phyloP scores from a whole-genome alignment of 2,797 vertebrate genomes.

The Pantherophis alleghaniensis region DNA sequence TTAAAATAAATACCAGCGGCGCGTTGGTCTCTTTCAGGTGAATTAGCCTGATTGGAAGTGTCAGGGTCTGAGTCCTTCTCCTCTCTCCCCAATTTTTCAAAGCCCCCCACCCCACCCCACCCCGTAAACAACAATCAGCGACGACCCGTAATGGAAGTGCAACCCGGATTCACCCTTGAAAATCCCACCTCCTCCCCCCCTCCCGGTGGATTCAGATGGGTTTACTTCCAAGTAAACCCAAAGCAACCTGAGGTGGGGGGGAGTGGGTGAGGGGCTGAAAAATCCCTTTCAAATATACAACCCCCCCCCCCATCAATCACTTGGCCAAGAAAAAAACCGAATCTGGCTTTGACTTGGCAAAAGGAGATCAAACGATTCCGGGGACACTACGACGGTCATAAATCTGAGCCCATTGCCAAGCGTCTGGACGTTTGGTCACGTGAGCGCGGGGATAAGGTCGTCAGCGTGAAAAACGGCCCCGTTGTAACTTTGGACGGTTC shows the following conservation, averaged over 20 bases:
- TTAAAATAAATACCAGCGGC: slow-evolving; percentile 77
- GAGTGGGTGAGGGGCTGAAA: fast-evolving
- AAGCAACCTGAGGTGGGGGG: neutral
- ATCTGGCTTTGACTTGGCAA: neutral
- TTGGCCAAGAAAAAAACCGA: neutral
- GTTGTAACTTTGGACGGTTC: no score
- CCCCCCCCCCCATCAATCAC: neutral
- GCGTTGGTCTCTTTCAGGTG: slow-evolving; percentile 75
- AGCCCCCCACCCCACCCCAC: slow-evolving; percentile 57
- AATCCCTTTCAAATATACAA: neutral
- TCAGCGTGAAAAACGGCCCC: no score
- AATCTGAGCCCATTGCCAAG: no score
- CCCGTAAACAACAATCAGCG: slow-evolving; percentile 69
- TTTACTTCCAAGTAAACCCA: neutral
- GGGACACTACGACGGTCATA: no score
- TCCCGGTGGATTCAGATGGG: neutral
- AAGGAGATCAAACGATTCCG: fast-evolving
- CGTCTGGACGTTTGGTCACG: no score
- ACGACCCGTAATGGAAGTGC: slow-evolving; percentile 57
- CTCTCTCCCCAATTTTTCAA: slow-evolving; percentile 36
- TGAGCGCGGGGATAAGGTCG: no score
- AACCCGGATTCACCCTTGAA: neutral
- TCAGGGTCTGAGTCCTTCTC: slow-evolving; percentile 66
- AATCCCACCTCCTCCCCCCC: no score
- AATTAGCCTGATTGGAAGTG: slow-evolving; percentile 80